Conservation (phyloP, 2,888 invertebrate species). For the Meteorus cinctellus region DNA sequence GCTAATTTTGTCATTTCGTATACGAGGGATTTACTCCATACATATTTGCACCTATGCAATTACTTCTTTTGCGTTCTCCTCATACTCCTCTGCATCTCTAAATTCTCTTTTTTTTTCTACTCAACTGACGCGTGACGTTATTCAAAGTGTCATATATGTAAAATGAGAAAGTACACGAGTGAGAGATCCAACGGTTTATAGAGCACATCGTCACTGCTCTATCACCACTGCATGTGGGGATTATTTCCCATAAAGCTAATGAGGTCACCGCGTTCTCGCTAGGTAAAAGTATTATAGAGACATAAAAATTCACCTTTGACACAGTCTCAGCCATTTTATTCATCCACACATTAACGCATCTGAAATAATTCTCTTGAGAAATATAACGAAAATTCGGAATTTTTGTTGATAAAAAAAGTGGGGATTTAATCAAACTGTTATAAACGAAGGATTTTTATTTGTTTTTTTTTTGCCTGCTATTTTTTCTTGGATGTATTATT, state of each 20-base stretch:
- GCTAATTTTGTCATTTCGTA: slow-evolving; percentile 50
- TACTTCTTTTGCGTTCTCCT: neutral
- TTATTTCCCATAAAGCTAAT: slow-evolving; percentile 6
- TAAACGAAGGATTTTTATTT: too few relatives aligned
- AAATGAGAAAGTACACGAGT: neutral
- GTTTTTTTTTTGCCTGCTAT: too few relatives aligned
- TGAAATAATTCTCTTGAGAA: neutral
- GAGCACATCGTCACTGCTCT: neutral
- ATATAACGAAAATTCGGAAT: neutral
- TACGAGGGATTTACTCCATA: neutral
- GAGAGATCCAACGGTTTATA: slow-evolving; percentile 31
- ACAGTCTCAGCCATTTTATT: neutral
- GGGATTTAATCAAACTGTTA: neutral
- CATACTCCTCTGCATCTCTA: too few relatives aligned
- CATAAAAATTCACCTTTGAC: neutral
- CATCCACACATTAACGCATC: neutral
- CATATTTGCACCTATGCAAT: neutral
- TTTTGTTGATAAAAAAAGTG: neutral
- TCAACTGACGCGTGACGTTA: neutral
- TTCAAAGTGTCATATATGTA: neutral
- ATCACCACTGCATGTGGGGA: neutral
- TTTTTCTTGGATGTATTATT: too few relatives aligned
- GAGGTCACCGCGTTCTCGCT: neutral
- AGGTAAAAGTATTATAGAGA: neutral
- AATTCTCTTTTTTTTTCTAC: neutral